These are phyloP conservation scores for Arge pagana DNA, from an alignment of 2,888 invertebrate species.

Conservation along the genomic window DNA sequence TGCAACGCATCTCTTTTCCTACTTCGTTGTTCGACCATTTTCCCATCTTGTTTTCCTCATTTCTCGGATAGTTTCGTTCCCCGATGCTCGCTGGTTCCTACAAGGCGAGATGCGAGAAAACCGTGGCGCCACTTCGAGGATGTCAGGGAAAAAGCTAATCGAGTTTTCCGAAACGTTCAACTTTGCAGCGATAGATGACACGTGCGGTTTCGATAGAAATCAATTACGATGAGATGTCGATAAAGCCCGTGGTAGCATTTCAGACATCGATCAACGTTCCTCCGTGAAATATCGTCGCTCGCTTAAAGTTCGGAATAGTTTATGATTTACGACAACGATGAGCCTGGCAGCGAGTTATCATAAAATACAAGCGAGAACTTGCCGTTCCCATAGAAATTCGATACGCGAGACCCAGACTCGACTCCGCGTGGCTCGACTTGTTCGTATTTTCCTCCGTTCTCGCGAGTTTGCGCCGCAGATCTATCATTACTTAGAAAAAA, in stretches of 20 bases:
- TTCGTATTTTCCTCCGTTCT: neutral
- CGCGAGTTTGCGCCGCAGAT: neutral
- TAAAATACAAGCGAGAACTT: too few species aligned
- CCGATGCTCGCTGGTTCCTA: too few species aligned
- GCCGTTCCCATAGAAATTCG: conserved; percentile 1
- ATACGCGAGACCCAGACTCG: neutral
- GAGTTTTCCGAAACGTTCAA: too few species aligned
- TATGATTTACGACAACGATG: conserved; percentile 11
- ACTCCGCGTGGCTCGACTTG: neutral
- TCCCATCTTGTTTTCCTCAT: too few species aligned
- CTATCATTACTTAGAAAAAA: too few species aligned
- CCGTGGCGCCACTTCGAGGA: neutral
- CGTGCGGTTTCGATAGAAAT: neutral
- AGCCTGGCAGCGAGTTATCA: too few species aligned
- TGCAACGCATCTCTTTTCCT: too few species aligned
- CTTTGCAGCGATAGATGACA: neutral
- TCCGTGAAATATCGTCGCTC: conserved; percentile 5
- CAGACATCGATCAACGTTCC: conserved; percentile 2
- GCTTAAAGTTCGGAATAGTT: conserved; percentile 8
- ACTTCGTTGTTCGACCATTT: too few species aligned
- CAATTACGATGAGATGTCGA: neutral
- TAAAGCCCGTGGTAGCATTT: neutral
- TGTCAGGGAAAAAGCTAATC: conserved; percentile 1
- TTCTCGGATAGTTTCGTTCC: too few species aligned
- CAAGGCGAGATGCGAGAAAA: neutral